Base-by-base conservation (phyloP, 2,888 invertebrate genomes). In the Athrips mouffetella region DNA sequence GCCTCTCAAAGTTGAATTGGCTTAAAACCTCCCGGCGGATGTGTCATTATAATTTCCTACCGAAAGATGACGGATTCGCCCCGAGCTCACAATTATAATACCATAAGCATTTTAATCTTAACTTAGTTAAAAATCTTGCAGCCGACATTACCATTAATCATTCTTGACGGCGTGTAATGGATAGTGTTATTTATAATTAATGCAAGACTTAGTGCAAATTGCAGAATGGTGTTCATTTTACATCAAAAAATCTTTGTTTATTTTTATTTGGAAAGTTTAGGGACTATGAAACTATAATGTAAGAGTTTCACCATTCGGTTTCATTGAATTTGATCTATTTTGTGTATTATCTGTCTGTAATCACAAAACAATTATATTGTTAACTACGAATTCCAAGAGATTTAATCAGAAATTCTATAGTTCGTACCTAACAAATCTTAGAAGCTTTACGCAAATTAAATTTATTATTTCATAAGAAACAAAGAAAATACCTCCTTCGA, bases 61-160 rank as follows among this genome's bases (percentile, higher is more conserved):
- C 84, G 85, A 81, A 81, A 77, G 79, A 85, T 85, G 88, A 87
- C 85, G 78, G 84, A 86, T 85, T 77, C 70, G 76, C 85, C 79
- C 72, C 64, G 70, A 73, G 80, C 81, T 60, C 62, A 49, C 68
- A 73, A 80, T 79, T 78, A 79, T 79, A 81, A 81, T 82, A 82
- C 83, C 81, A 75, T 83, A 77, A 88, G 88, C 88, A 86, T 85
- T 86, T 87, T 88, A 87, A 86, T 87, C 86, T 86, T 84, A 86
- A 88, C 85, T 87, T 81, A 82, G 85, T 87, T 87, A 88, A 88
- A 87, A 87, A 87, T 87, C 87, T 87, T 84, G 83, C 85, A 78
- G 73, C 81, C 79, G 73, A 81, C 82, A 78, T 83, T 81, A 80
- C 70, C 86, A 86, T 87, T 86, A 85, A 87, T 88, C 88, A 87